Conservation (phyloP, 2,888 invertebrate species). For the Apoda limacodes region DNA sequence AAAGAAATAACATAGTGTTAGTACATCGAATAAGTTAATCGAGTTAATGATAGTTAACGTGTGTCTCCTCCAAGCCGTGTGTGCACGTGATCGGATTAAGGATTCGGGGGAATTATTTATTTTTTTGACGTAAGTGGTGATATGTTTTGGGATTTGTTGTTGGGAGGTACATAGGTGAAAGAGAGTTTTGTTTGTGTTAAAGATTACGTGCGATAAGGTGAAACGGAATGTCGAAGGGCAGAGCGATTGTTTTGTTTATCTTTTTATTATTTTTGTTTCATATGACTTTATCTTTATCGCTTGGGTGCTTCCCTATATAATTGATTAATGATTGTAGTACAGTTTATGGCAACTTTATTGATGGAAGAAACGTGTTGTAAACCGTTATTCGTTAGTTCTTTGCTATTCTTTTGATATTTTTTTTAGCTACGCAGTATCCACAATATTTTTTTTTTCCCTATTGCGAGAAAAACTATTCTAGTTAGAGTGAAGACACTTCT, state of each 20-base stretch:
- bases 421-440: too few relatives aligned
- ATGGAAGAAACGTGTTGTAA: too few relatives aligned
- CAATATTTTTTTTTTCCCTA: too few relatives aligned
- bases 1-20: conserved; percentile 20
- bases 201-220: conserved; percentile 30
- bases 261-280: conserved; percentile 25
- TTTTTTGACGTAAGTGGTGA: conserved; percentile 45
- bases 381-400: too few relatives aligned
- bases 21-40: conserved; percentile 20
- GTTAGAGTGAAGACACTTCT: too few relatives aligned
- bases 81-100: conserved; percentile 58
- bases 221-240: conserved; percentile 39
- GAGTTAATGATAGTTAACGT: conserved; percentile 52
- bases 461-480: too few relatives aligned
- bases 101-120: conserved; percentile 43
- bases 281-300: conserved; percentile 23
- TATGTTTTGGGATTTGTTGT: conserved; percentile 31
- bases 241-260: conserved; percentile 40
- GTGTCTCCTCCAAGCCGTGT: conserved; percentile 36
- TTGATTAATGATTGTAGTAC: too few relatives aligned
- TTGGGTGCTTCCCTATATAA: too few relatives aligned
- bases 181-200: conserved; percentile 25
- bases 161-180: conserved; percentile 25
- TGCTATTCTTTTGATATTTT: too few relatives aligned
- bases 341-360: too few relatives aligned